Conservation (phyloP, 2,797 vertebrate genomes). For the Tolypeutes matacus region DNA sequence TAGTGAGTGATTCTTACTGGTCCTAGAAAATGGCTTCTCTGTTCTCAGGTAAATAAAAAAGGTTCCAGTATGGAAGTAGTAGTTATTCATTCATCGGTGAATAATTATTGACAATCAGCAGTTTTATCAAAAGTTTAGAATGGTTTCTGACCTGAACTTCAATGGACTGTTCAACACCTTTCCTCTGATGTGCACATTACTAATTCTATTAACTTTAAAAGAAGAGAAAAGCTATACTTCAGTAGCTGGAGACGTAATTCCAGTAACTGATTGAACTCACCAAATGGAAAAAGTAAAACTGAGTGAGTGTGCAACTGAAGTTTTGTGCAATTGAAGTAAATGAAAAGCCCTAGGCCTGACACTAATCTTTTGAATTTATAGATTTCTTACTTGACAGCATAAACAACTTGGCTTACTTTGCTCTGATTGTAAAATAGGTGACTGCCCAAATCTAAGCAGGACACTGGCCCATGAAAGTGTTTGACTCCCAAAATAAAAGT, state of each 20-base stretch:
- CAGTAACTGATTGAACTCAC: conserved; percentile 46
- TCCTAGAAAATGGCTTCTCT: neutral
- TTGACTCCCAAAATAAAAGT: conserved; percentile 30
- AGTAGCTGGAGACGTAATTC: conserved; percentile 36
- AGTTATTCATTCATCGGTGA: neutral
- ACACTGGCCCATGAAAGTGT: neutral
- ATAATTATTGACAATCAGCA: neutral
- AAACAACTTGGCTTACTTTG: neutral
- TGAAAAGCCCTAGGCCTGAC: conserved; percentile 55
- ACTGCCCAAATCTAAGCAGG: neutral
- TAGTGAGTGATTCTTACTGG: neutral
- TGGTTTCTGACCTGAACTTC: conserved; percentile 17
- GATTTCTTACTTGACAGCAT: conserved; percentile 59
- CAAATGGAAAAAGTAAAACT: conserved; percentile 57
- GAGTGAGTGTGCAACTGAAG: neutral
- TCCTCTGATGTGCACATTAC: neutral
- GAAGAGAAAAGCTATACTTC: neutral
- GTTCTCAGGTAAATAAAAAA: conserved; percentile 11
- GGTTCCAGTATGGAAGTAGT: neutral
- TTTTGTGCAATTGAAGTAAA: conserved; percentile 58
- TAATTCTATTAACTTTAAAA: conserved; percentile 64
- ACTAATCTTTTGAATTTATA: conserved; percentile 23
- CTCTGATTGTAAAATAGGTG: conserved; percentile 35
- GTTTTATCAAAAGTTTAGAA: conserved; percentile 15
- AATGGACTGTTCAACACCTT: neutral